Percentiles rank a stretch among this genome's conserved stretches.
Evolutionary conservation across 23 tunicate genomes (phyloP).

Genomic region (Ciona savignyi): DNA sequence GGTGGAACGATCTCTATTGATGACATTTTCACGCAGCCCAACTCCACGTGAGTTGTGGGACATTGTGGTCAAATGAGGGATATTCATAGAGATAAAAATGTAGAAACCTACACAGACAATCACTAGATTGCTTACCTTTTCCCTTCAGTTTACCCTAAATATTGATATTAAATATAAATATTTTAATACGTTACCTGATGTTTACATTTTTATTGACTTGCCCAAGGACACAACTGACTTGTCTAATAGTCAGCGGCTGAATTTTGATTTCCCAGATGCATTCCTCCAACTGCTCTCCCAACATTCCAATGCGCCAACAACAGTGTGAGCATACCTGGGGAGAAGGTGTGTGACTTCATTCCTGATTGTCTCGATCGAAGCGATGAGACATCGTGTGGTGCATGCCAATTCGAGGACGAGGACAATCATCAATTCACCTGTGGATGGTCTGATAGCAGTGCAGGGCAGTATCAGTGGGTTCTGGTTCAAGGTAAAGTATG

Average conservation of each 20-base stretch:
- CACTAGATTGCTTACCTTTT: too few species aligned
- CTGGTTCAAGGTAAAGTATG: slow-evolving; percentile 51
- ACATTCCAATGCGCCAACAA: slow-evolving; percentile 57
- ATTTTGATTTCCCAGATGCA: slow-evolving; percentile 36
- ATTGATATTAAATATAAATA: too few species aligned
- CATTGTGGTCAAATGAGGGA: too few species aligned
- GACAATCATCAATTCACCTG: slow-evolving; percentile 16
- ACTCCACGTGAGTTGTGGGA: slow-evolving; percentile 34
- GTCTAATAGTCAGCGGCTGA: too few species aligned
- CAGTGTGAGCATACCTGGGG: slow-evolving; percentile 18
- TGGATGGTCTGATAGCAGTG: slow-evolving; percentile 76
- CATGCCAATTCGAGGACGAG: slow-evolving; percentile 64
- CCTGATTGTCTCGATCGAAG: slow-evolving; percentile 65
- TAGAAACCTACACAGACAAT: not conserved
- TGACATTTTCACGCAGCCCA: too few species aligned
- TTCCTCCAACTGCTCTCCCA: slow-evolving; percentile 16
- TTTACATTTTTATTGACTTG: too few species aligned
- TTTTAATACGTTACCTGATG: not conserved
- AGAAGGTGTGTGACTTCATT: slow-evolving; percentile 54
- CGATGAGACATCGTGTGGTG: slow-evolving; percentile 70
- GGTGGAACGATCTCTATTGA: slow-evolving; percentile 67
- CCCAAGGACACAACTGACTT: too few species aligned
- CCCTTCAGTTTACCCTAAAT: too few species aligned
- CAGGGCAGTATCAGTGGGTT: slow-evolving; percentile 88
- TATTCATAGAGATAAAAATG: too few species aligned